phyloP scores from a whole-genome alignment of 2,113 vertebrate species.

The Actenoides hombroni region DNA sequence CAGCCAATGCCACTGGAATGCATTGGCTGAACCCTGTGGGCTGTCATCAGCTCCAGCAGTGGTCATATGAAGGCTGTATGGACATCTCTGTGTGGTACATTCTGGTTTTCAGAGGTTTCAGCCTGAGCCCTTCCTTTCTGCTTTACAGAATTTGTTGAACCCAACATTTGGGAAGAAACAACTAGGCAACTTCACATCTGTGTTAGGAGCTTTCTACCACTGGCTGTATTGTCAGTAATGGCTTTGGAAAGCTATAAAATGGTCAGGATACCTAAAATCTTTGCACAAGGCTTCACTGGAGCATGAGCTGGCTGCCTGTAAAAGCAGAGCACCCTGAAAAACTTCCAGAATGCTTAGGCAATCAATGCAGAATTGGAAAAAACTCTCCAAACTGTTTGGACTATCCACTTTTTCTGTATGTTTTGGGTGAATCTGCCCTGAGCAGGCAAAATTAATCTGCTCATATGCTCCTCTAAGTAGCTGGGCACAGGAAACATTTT shows the following conservation, averaged over 20 bases:
- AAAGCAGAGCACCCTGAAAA: neutral
- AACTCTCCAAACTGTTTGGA: neutral
- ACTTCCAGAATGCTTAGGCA: neutral
- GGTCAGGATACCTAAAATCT: neutral
- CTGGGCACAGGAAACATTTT: rapidly evolving
- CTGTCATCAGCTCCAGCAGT: neutral
- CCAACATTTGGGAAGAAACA: neutral
- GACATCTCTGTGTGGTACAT: neutral
- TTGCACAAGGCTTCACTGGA: neutral
- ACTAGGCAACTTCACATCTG: neutral
- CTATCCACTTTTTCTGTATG: neutral
- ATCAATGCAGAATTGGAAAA: neutral
- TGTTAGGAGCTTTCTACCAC: neutral
- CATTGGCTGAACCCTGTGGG: rapidly evolving
- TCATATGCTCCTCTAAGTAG: neutral
- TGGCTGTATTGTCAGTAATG: neutral
- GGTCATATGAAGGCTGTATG: rapidly evolving
- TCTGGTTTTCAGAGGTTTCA: neutral
- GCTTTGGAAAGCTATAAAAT: neutral
- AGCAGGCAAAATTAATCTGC: neutral
- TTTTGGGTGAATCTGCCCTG: neutral
- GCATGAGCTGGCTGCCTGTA: neutral
- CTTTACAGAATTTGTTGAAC: neutral
- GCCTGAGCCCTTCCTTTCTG: neutral
- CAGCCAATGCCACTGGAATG: too few species aligned